These are phyloP conservation scores for Heliconius congener DNA, from an alignment of 1,140 invertebrate genomes.

Conservation along the genomic window DNA sequence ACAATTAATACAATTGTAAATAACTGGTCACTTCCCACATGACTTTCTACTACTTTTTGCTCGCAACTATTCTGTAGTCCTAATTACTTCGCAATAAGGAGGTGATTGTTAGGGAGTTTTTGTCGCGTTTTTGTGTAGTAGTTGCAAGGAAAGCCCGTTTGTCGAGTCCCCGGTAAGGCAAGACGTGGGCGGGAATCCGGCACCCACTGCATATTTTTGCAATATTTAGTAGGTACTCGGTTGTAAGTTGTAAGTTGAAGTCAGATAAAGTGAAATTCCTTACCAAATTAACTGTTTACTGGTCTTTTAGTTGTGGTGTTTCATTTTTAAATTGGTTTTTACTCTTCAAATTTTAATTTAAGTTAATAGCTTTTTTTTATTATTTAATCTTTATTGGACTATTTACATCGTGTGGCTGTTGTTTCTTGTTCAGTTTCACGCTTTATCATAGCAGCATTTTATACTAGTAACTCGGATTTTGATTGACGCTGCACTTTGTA, in stretches of 20 bases:
- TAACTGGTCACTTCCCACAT: conserved; percentile 47
- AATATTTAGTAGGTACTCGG: conserved; percentile 11
- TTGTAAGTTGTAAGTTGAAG: not conserved
- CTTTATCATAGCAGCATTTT: too few species aligned
- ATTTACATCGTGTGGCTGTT: too few species aligned
- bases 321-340: not conserved
- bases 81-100: conserved; percentile 31
- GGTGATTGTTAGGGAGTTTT: conserved; percentile 14
- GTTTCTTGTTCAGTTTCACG: too few species aligned
- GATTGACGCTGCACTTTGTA: too few species aligned
- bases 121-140: conserved; percentile 16
- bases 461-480: too few species aligned
- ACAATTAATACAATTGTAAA: too few species aligned
- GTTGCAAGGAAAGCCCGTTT: conserved; percentile 50
- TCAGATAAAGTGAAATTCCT: conserved; percentile 20
- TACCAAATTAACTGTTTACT: not conserved
- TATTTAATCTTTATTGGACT: too few species aligned
- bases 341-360: not conserved
- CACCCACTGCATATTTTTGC: conserved; percentile 28
- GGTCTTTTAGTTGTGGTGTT: not conserved
- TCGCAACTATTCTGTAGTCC: conserved; percentile 15
- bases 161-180: conserved; percentile 46
- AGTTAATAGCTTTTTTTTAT: too few species aligned
- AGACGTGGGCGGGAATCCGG: conserved; percentile 37
- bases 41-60: conserved; percentile 45